phyloP scores from a whole-genome alignment of 2,888 invertebrate genomes.

The Gari tellinella region DNA sequence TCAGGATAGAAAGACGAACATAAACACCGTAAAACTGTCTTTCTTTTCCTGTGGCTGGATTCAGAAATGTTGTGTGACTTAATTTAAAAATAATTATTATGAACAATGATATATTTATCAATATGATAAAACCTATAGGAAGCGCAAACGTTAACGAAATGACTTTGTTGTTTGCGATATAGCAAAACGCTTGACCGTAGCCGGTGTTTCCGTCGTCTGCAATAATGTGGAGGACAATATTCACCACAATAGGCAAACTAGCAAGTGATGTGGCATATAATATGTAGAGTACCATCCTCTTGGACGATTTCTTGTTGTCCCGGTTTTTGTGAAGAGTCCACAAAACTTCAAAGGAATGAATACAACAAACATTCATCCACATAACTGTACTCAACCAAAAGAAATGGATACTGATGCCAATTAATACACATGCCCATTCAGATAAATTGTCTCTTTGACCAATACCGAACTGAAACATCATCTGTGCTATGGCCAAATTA shows the following conservation, averaged over 20 bases:
- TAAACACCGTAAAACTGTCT: constrained; percentile 40
- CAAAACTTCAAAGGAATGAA: constrained; percentile 41
- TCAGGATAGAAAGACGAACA: constrained; percentile 41
- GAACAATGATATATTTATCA: constrained; percentile 31
- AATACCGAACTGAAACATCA: constrained; percentile 40
- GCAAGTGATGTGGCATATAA: constrained; percentile 23
- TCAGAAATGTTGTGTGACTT: constrained; percentile 14
- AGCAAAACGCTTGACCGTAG: constrained; percentile 40
- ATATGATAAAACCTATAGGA: constrained; percentile 26
- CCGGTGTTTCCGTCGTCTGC: constrained; percentile 28
- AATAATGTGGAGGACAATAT: neutral
- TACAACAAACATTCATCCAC: constrained; percentile 51
- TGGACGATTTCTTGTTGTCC: neutral
- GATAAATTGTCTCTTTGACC: constrained; percentile 12
- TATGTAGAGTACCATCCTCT: constrained; percentile 15
- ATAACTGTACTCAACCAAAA: constrained; percentile 44
- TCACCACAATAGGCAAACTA: constrained; percentile 21
- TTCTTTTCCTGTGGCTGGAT: constrained; percentile 10
- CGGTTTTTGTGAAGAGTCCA: neutral
- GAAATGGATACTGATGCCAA: constrained; percentile 46
- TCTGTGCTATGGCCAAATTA: constrained; percentile 37
- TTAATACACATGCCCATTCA: constrained; percentile 16
- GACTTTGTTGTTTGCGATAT: constrained; percentile 34
- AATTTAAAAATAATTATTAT: constrained; percentile 28
- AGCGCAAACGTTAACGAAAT: constrained; percentile 35